Evolutionary conservation across 2,888 invertebrate species (phyloP).

Genomic region (Drosophila algonquin): DNA sequence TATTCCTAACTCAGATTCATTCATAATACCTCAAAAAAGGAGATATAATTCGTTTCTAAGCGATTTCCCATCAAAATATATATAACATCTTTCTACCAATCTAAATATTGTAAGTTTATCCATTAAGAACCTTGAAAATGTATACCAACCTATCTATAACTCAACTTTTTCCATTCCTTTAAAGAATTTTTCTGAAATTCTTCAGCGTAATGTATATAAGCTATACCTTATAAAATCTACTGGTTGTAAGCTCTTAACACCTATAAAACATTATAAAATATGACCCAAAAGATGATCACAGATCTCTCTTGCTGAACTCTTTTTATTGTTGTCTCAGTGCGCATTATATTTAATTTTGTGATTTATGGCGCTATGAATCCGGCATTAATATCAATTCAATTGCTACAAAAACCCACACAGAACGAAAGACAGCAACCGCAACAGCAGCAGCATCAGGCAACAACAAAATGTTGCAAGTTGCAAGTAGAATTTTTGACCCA

Average conservation of each 20-base stretch:
- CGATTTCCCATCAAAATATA: too few relatives aligned
- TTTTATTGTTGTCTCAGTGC: conserved; percentile 5
- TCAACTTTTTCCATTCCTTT: too few relatives aligned
- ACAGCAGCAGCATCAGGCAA: conserved; percentile 17
- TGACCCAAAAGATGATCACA: not conserved
- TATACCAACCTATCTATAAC: too few relatives aligned
- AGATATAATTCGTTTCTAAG: too few relatives aligned
- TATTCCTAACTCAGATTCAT: too few relatives aligned
- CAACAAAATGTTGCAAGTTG: conserved; percentile 32
- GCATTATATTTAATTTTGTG: conserved; percentile 52
- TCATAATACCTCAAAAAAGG: too few relatives aligned
- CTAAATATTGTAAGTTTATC: too few relatives aligned
- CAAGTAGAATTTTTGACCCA: conserved; percentile 52
- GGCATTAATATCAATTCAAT: conserved; percentile 71
- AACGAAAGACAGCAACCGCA: conserved; percentile 23
- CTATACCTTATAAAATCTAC: not conserved
- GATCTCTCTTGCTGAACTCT: not conserved
- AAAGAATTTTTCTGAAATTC: too few relatives aligned
- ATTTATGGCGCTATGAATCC: conserved; percentile 68
- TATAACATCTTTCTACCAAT: too few relatives aligned
- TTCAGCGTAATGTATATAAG: too few relatives aligned
- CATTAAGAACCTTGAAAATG: too few relatives aligned
- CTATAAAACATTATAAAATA: not conserved
- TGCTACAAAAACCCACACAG: conserved; percentile 24
- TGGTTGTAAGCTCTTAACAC: not conserved